phyloP scores from a whole-genome alignment of 23 tunicate species.

The Diplosoma virens region DNA sequence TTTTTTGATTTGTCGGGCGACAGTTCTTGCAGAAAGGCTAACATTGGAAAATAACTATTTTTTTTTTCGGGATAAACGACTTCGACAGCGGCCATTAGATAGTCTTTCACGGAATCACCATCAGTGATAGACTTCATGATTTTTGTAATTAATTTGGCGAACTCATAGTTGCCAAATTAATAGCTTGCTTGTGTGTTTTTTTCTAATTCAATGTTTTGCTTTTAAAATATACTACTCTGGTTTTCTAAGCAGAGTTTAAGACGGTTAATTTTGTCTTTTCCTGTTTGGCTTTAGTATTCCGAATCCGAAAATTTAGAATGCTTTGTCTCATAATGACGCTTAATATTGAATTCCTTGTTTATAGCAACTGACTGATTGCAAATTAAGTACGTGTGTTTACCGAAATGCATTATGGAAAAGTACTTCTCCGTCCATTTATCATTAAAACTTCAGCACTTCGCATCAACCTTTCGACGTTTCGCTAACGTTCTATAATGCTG shows the following conservation, averaged over 20 bases:
- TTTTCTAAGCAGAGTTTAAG: constrained; percentile 30
- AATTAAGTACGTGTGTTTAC: constrained; percentile 37
- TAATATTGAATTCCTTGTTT: constrained; percentile 56
- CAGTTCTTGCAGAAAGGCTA: constrained; percentile 75
- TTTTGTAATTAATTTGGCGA: constrained; percentile 65
- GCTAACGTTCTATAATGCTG: constrained; percentile 26
- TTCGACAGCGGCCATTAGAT: constrained; percentile 69
- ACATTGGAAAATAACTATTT: constrained; percentile 45
- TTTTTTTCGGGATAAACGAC: constrained; percentile 58
- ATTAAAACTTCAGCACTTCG: constrained; percentile 30
- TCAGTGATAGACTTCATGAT: constrained; percentile 60
- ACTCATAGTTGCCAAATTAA: too few species aligned
- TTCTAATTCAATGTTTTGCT: constrained; percentile 46
- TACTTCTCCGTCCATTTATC: constrained; percentile 37
- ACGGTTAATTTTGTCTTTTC: constrained; percentile 48
- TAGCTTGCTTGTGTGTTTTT: constrained; percentile 60
- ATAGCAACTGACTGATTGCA: constrained; percentile 42
- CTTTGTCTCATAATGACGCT: constrained; percentile 59
- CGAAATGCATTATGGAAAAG: constrained; percentile 6
- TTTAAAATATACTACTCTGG: constrained; percentile 38
- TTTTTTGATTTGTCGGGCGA: constrained; percentile 71
- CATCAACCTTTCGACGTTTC: constrained; percentile 40
- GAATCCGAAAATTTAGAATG: constrained; percentile 22
- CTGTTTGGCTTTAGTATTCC: constrained; percentile 25
- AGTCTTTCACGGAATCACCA: constrained; percentile 62